Evolutionary conservation across 2,113 vertebrate species (phyloP), one percentile per base, ranked within the genome.

Genomic region (Lepisosteus oculatus): DNA sequence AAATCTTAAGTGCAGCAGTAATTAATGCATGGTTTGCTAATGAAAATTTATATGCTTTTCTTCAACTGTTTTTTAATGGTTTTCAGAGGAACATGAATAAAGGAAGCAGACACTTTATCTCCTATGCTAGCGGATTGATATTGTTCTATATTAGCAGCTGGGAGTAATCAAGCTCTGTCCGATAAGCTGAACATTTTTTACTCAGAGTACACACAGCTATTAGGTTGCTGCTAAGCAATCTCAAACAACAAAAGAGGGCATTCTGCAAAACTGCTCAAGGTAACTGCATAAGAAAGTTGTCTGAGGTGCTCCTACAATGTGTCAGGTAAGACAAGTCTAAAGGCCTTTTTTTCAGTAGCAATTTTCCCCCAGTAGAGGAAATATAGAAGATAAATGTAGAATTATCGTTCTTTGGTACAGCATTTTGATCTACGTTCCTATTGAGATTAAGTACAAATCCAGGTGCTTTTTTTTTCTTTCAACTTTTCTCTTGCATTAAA

Each of bases 121-220:
- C 8, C 56, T 13, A 12, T 68, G 63, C 68, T 68, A 72, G 64
- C 63, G 45, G 51, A 55, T n/a, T 68, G 66, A 55, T 68, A 68
- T 68, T 68, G 45, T 55, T 54, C n/a, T 68, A 47, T 55, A 51
- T 68, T 68, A 54, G 66, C 51, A 55, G 66, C 51, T 68, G 47
- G 9, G 51, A 55, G 51, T 54, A 55, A 68, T 68, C n/a, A 41
- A 15, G 45, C 8, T 0, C 64, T 66, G 66, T 67, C 65, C 45
- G 65, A 67, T 67, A 67, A 67, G 43, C 45, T n/a, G 65, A 67
- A 67, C 65, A 67, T 67, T 67, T 67, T 29, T 13, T 67, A 67
- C 47, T 67, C 45, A n/a, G 44, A 67, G 65, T 67, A 4, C 47
- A 47, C 15, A n/a, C 45, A 67, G 65, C 65, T 51, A 51, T 67